Conservation (phyloP, 2,113 vertebrate genomes). For the Apteryx mantelli region DNA sequence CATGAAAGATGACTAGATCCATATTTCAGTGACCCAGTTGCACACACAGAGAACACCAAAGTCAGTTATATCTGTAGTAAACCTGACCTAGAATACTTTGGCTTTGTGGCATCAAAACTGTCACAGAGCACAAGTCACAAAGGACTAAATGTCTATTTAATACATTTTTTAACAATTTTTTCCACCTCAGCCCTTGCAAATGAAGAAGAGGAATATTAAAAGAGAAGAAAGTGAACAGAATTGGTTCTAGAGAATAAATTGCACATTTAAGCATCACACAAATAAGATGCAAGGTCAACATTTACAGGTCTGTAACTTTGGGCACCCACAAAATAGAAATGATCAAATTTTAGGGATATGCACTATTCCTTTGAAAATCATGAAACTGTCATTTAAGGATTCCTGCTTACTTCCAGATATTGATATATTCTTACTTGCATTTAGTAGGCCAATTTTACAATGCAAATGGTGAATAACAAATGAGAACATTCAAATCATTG, state of each 20-base stretch:
- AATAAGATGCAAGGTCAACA: neutral
- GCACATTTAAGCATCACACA: neutral
- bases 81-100: neutral
- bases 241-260: neutral
- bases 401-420: conserved; percentile 1
- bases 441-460: neutral
- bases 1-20: neutral
- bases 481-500: neutral
- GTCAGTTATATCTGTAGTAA: neutral
- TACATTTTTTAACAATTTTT: neutral
- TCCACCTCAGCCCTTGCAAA: neutral
- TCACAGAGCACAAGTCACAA: neutral
- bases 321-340: neutral
- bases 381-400: neutral
- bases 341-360: neutral
- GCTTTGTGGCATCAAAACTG: neutral
- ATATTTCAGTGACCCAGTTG: neutral
- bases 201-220: neutral
- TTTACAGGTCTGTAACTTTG: neutral
- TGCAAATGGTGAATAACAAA: conserved; percentile 6
- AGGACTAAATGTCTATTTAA: neutral
- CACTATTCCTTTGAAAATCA: neutral
- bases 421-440: neutral
- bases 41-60: neutral
- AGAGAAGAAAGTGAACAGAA: neutral